Evolutionary conservation across 2,888 invertebrate species (phyloP), one percentile per base, ranked within the genome.

Genomic region (Dicyrtoma fusca): DNA sequence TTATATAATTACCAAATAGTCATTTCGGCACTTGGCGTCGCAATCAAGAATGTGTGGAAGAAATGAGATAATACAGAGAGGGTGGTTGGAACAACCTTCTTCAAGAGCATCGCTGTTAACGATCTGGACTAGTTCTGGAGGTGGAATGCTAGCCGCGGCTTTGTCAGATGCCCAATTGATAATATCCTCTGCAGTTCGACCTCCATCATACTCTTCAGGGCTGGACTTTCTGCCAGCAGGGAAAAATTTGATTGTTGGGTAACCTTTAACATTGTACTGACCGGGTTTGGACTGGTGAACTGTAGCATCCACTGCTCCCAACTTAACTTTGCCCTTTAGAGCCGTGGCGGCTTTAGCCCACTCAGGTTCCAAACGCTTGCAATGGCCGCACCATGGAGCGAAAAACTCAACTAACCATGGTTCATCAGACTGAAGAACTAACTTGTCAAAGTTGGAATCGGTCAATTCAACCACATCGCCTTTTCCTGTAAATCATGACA

Each of bases 351-450:
- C 99, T 82, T 91, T 89, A 13, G 92, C 92, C 97, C 97, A 99
- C 78, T 97, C 93, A 0, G 98, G 98, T 69, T 92, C 97, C 69
- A 99, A 86, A 83, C 91, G 95, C 86, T 98, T 97, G 86, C 97
- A 97, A 84, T 97, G 96, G 5, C 96, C 85, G 80, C 86, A 86
- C 92, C 95, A 96, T 0, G 94, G 94, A 6, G 98, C 98, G 84
- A 90, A 98, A 87, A 99, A 98, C 85, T 98, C 97, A 1, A 99
- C 95, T 80, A 99, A 85, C 97, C 97, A 98, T 84, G 96, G 88
- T 82, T 98, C 97, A 17, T 97, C 94, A 62, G 95, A 95, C 80
- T 94, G 88, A 80, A 97, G 83, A 17, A 99, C 97, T 69, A 91
- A 84, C 83, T 92, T 90, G 77, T 97, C 92, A 84, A 99, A 99